These are phyloP conservation scores for Periophthalmus magnuspinnatus DNA, from an alignment of 2,797 vertebrate genomes.

Conservation along the genomic window DNA sequence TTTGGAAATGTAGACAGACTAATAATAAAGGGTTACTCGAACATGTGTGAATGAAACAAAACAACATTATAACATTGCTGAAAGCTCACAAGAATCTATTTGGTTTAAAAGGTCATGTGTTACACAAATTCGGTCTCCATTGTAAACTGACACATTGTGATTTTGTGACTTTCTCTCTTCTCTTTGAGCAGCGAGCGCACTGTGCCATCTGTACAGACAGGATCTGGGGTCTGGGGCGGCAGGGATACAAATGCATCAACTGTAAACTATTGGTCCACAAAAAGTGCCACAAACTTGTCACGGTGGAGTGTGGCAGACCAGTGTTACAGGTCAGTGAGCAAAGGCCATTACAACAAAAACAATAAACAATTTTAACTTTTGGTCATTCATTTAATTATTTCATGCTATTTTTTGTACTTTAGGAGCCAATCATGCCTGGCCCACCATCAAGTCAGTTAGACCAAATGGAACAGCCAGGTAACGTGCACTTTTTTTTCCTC, in stretches of 20 bases:
- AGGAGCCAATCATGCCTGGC: constrained; percentile 75
- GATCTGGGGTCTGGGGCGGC: constrained; percentile 97
- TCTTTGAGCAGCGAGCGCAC: constrained; percentile 85
- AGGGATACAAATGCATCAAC: constrained; percentile 98
- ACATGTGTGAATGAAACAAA: too few relatives aligned
- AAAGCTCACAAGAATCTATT: neutral
- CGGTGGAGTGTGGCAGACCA: constrained; percentile 87
- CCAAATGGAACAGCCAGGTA: constrained; percentile 72
- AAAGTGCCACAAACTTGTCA: constrained; percentile 97
- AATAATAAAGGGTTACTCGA: too few relatives aligned
- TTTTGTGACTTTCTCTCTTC: constrained; percentile 5
- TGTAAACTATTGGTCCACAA: constrained; percentile 99
- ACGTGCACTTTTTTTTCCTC: constrained; percentile 6
- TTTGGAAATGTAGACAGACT: too few relatives aligned
- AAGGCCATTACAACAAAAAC: neutral
- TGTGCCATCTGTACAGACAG: constrained; percentile 97
- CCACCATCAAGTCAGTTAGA: constrained; percentile 61
- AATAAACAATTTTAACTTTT: neutral
- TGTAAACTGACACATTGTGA: neutral
- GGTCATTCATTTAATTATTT: neutral
- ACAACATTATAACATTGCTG: too few relatives aligned
- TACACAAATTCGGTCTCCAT: neutral
- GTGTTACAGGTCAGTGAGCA: constrained; percentile 69
- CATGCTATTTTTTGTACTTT: constrained; percentile 22
- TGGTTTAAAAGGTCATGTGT: too few relatives aligned